These are phyloP conservation scores for Monochamus alternatus DNA, from an alignment of 2,888 invertebrate genomes.

Conservation along the genomic window DNA sequence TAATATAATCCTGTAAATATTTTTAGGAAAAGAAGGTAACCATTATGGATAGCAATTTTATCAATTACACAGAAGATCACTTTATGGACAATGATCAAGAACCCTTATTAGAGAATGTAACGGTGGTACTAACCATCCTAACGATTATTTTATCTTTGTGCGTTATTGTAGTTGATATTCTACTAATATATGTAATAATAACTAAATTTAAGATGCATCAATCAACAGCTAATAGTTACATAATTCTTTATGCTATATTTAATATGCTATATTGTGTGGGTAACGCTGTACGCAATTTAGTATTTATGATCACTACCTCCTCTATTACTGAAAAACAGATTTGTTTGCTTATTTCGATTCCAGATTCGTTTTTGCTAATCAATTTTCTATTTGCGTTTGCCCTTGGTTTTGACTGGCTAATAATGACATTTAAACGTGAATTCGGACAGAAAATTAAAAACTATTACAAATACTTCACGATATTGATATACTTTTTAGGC, in stretches of 20 bases:
- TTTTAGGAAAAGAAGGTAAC: slow-evolving; percentile 13
- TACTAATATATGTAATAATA: not conserved
- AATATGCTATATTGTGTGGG: slow-evolving; percentile 6
- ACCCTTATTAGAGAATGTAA: too few species aligned
- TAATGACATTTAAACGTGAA: slow-evolving; percentile 17
- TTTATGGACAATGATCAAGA: not conserved
- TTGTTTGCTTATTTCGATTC: slow-evolving; percentile 46
- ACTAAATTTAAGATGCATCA: slow-evolving; percentile 26
- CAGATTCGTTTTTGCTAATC: slow-evolving; percentile 39
- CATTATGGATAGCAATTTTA: slow-evolving; percentile 27
- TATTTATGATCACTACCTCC: not conserved
- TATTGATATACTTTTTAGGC: slow-evolving; percentile 29
- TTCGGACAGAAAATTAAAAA: slow-evolving; percentile 7
- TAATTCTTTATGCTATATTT: slow-evolving; percentile 30
- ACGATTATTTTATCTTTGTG: not conserved
- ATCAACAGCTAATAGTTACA: slow-evolving; percentile 25
- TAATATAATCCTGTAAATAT: not conserved
- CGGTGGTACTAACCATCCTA: not conserved
- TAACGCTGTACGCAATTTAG: not conserved
- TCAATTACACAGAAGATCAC: not conserved
- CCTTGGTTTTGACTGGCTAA: slow-evolving; percentile 45
- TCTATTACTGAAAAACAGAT: too few species aligned
- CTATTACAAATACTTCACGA: slow-evolving; percentile 26
- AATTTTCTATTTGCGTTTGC: slow-evolving; percentile 33
- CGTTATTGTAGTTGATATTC: not conserved